A percentile compares a stretch with the other conserved stretches of the same genome.
Conservation (phyloP, 2,888 invertebrate genomes). For the Chrysolina americana region DNA sequence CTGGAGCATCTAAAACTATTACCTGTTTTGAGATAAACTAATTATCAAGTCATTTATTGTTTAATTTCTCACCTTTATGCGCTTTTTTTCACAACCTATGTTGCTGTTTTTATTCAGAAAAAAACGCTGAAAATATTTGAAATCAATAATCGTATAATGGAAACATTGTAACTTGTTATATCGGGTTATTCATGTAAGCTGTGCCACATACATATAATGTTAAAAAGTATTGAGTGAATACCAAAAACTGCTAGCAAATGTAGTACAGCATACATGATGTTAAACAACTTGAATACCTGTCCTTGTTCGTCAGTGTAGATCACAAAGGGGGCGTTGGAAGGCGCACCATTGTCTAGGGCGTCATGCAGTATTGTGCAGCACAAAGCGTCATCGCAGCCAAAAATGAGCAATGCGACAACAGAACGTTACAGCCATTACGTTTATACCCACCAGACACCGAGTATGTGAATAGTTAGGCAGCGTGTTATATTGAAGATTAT, state of each 20-base stretch:
- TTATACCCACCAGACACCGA: slow-evolving; percentile 69
- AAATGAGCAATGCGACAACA: slow-evolving; percentile 69
- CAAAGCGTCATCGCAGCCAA: slow-evolving; percentile 69
- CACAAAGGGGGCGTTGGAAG: slow-evolving; percentile 94
- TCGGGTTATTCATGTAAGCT: slow-evolving; percentile 63
- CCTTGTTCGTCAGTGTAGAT: slow-evolving; percentile 96
- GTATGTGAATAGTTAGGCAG: slow-evolving; percentile 53
- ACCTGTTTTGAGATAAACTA: no score
- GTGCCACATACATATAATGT: slow-evolving; percentile 55
- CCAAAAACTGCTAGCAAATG: slow-evolving; percentile 42
- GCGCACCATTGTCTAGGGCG: slow-evolving; percentile 76
- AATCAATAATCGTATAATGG: neutral
- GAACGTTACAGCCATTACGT: slow-evolving; percentile 68
- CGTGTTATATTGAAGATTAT: slow-evolving; percentile 48
- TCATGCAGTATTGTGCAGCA: slow-evolving; percentile 74
- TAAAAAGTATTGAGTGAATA: slow-evolving; percentile 32
- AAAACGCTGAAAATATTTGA: slow-evolving; percentile 44
- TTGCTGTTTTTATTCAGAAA: slow-evolving; percentile 54
- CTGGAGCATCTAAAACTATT: no score
- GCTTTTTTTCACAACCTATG: neutral
- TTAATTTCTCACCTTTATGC: no score
- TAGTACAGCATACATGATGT: slow-evolving; percentile 68
- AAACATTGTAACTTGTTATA: slow-evolving; percentile 62
- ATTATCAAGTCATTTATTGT: no score
- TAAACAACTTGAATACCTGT: slow-evolving; percentile 83